Evolutionary conservation across 2,113 vertebrate genomes (phyloP), one percentile per base, ranked within the genome.

Genomic region (Aptenodytes forsteri): DNA sequence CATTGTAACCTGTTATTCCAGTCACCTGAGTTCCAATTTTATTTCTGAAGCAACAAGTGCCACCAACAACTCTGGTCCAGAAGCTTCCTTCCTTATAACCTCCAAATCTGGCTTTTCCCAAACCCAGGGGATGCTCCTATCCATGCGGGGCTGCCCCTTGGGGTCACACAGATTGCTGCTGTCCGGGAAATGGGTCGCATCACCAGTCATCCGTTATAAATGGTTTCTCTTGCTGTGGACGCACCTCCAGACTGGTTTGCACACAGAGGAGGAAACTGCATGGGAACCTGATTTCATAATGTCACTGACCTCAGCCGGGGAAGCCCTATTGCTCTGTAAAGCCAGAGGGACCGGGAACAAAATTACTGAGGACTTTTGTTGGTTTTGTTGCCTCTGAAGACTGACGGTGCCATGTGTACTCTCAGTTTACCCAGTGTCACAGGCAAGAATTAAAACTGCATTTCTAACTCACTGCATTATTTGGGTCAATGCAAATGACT

Each of bases 111-210:
- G 19, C 54, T 73, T 30, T 56, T 75, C 56, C 80, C 19, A 26
- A 44, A 11, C 13, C 21, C 38, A 14, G 27, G 30, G 30, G 34
- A 22, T n/a, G 52, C 34, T 32, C 44, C 18, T 12, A 1, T 5
- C 49, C 27, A 6, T 0, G 8, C 0, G 0, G 62, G 19, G 26
- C 34, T 42, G 40, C 7, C 9, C 47, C 40, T 4, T 4, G 44
- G 61, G 30, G 22, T 34, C 67, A 11, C 69, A 20, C 10, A 5
- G 47, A 3, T n/a, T 18, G 32, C 78, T 87, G 78, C 71, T 56
- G 21, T 3, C 38, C 0, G 3, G 40, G 59, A 19, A 16, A 14
- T 1, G 30, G 61, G 29, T 3, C 14, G 27, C 69, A 70, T 8
- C 76, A 22, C 36, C 75, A 23, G 19, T 5, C 32, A 2, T 5